These are phyloP conservation scores for Ophion ellenae DNA, from an alignment of 2,888 invertebrate genomes.

Conservation along the genomic window DNA sequence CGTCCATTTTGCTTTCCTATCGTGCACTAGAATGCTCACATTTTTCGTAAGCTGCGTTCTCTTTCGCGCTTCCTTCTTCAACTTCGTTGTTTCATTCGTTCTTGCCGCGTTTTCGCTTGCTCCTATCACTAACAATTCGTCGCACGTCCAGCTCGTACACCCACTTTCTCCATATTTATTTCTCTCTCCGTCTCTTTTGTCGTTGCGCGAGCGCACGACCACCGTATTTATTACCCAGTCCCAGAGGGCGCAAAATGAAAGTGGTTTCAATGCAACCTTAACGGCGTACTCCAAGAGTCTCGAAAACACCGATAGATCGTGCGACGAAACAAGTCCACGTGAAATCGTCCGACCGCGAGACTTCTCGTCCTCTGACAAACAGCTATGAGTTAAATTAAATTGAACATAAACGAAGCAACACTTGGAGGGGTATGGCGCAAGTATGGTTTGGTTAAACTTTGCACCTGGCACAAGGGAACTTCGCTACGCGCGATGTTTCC, in stretches of 20 bases:
- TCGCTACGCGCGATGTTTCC: not conserved
- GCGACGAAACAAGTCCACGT: not conserved
- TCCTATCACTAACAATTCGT: constrained; percentile 50
- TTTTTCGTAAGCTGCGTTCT: constrained; percentile 55
- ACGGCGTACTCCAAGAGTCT: not conserved
- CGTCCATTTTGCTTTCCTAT: constrained; percentile 56
- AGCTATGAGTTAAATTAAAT: constrained; percentile 29
- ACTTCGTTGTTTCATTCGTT: constrained; percentile 6
- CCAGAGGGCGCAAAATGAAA: constrained; percentile 2
- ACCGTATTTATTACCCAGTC: constrained; percentile 32
- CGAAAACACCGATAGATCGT: not conserved
- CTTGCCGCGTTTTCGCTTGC: constrained; percentile 24
- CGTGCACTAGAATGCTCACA: constrained; percentile 50
- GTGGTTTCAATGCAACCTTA: constrained; percentile 14
- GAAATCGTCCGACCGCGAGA: not conserved
- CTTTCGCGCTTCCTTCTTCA: constrained; percentile 34
- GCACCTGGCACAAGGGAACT: not conserved
- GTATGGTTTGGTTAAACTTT: constrained; percentile 1
- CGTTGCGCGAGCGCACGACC: not conserved
- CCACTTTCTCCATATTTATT: constrained; percentile 34
- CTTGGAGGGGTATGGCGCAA: not conserved
- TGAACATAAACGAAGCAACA: constrained; percentile 25
- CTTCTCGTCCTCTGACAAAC: not conserved
- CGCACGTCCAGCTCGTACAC: constrained; percentile 51
- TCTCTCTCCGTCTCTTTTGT: constrained; percentile 18